Evolutionary conservation across 2,113 vertebrate species (phyloP).

Genomic region (Lethenteron camtschaticum): DNA sequence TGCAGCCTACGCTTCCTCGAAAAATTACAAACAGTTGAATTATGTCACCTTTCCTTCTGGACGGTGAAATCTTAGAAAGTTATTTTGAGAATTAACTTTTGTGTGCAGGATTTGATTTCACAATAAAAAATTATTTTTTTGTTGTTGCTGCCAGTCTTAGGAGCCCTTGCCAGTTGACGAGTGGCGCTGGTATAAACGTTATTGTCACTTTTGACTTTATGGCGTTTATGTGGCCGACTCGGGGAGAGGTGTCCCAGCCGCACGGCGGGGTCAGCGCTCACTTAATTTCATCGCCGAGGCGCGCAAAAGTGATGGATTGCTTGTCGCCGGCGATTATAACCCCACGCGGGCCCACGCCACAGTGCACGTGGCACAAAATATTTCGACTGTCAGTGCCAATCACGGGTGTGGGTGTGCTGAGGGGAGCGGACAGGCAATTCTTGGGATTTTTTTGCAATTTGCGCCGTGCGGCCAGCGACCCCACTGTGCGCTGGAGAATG

Average conservation of each 20-base stretch:
- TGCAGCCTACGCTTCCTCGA: too few relatives aligned
- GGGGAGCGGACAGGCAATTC: slow-evolving; percentile 3
- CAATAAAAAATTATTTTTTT: too few relatives aligned
- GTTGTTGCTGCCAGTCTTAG: too few relatives aligned
- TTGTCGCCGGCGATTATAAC: slow-evolving; percentile 5
- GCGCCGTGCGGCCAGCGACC: background rate
- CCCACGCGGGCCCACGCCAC: slow-evolving; percentile 1
- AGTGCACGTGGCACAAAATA: slow-evolving; percentile 5
- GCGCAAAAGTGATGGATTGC: slow-evolving; percentile 5
- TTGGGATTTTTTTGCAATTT: background rate
- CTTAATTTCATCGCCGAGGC: slow-evolving; percentile 6
- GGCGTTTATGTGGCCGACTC: slow-evolving; percentile 2
- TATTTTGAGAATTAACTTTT: too few relatives aligned
- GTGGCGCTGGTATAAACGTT: too few relatives aligned
- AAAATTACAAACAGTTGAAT: too few relatives aligned
- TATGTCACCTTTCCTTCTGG: too few relatives aligned
- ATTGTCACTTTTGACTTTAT: slow-evolving; percentile 3
- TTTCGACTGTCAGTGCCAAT: slow-evolving; percentile 5
- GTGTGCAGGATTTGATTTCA: too few relatives aligned
- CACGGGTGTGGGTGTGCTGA: background rate
- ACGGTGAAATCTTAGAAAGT: too few relatives aligned
- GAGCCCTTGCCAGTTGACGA: too few relatives aligned
- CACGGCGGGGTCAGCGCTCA: slow-evolving; percentile 3
- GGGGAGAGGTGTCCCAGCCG: background rate
- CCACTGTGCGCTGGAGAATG: slow-evolving; percentile 2